A percentile compares a stretch with the other conserved stretches of the same genome.
These are phyloP conservation scores for Chrysopa pallens DNA, from an alignment of 1,140 invertebrate genomes.

Conservation along the genomic window DNA sequence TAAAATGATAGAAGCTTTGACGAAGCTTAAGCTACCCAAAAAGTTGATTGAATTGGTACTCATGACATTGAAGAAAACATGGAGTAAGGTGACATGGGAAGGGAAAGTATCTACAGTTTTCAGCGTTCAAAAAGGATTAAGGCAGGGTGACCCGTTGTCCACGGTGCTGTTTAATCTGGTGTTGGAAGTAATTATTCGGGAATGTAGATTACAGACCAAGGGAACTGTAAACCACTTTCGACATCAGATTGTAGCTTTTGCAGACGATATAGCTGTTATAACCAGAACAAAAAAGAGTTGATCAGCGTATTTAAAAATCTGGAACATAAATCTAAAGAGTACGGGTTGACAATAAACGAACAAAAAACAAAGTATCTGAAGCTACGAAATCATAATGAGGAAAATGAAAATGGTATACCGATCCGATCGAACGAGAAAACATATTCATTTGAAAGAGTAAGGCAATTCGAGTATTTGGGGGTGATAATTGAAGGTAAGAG, in stretches of 20 bases:
- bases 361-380: neutral
- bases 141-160: conserved; percentile 7
- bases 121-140: conserved; percentile 3
- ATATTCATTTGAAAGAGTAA: neutral
- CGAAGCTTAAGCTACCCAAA: neutral
- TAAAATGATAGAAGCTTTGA: neutral
- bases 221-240: too few species aligned
- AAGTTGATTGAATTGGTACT: conserved; percentile 2
- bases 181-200: conserved; percentile 2
- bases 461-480: conserved; percentile 3
- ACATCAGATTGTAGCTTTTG: conserved; percentile 2
- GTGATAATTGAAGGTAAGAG: neutral
- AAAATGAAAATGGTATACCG: neutral
- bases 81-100: neutral
- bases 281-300: too few species aligned
- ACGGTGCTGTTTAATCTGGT: conserved; percentile 5
- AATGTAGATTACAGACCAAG: neutral
- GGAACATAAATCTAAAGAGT: too few species aligned
- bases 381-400: neutral
- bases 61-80: conserved; percentile 3
- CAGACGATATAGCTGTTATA: conserved; percentile 5
- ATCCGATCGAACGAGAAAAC: neutral
- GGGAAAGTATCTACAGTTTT: conserved; percentile 1
- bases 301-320: too few species aligned
- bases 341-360: neutral